Base-by-base conservation (phyloP, 2,888 invertebrate species). In the Drosophila anomelani region DNA sequence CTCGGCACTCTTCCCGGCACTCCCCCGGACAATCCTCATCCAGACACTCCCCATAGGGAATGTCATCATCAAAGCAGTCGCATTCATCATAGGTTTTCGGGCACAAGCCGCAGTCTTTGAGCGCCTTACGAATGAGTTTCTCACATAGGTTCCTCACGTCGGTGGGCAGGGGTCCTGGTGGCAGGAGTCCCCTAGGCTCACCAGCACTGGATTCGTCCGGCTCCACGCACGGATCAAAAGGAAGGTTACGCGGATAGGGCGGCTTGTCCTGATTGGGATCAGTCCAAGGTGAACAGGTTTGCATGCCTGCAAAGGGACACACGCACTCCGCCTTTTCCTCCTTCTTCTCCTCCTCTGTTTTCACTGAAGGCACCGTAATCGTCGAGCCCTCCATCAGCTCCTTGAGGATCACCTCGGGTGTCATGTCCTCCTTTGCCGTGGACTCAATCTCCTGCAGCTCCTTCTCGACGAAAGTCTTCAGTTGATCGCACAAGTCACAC, bases 121-220 rank as follows among this genome's bases (percentile, higher is more conserved):
- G 56, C 4, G 75, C 67, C 53, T 74, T 51, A 0, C 63, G 51
- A 6, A 74, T 29, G 6, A 74, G 41, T 12, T 56, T 34, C 23
- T 74, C 74, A 39, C 75, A 74, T 5, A 73, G 43, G 0, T 32
- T 17, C 4, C 67, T 55, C 9, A 67, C 46, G 8, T 66, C 43
- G 6, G 58, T 55, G 13, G 75, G 32, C 2, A 73, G 54, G 2
- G 47, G 20, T 20, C 57, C 72, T 10, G 57, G 44, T 9, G 72
- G 72, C 15, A 74, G 29, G 3, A 73, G 43, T 12, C 63, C 47
- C 2, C 63, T 39, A 0, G 23, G 23, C 7, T 47, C 38, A 12
- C 32, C 15, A 13, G 8, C 36, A 12, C 20, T n/a, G 6, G 26
- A 4, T 0, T 38, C 51, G 9, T 34, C 34, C 9, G 41, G 41